Base-by-base conservation (phyloP, 2,888 invertebrate species). In the Tryphoninae sp. region DNA sequence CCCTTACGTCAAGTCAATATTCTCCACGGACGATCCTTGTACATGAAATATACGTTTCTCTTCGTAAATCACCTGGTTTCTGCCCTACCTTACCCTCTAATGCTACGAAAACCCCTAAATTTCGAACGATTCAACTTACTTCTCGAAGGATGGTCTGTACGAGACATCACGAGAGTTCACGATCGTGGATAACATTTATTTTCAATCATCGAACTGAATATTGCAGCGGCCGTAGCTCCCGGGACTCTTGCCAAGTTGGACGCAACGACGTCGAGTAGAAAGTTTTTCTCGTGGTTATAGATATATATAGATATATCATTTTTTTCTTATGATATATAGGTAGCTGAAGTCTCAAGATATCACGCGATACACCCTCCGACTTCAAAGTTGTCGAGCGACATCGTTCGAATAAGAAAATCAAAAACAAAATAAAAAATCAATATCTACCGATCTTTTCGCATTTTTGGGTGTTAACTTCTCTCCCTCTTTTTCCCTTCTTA, bases 171-270 rank as follows among this genome's bases (percentile, higher is more conserved):
- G 45, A 19, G 62, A 64, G 59, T 75, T 69, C 69, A 59, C 49
- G 51, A 72, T 49, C 42, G 58, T 40, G 40, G 62, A 78, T 64
- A 73, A 81, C 73, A 78, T 73, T 81, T 77, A 74, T 78, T 81
- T 81, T 78, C 78, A 74, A 81, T 81, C 73, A 65, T 61, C 45
- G 33, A 74, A 65, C 62, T 73, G 68, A 81, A 77, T 81, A 77
- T 81, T 73, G 67, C 33, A 72, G 13, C n/a, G 72, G 2, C 23
- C 71, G 22, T 33, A 11, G 61, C 64, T 51, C 68, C 3, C 53
- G 77, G 65, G 69, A 74, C 69, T 33, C 72, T 42, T 42, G 81
- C 69, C 78, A 81, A 81, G 33, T 81, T 74, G 64, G 74, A 71
- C 51, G 61, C n/a, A 13, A 77, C 61, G 42, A 62, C 59, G 68